Base-by-base conservation (phyloP, 2,113 vertebrate genomes). In the Amblyopsis rosae region DNA sequence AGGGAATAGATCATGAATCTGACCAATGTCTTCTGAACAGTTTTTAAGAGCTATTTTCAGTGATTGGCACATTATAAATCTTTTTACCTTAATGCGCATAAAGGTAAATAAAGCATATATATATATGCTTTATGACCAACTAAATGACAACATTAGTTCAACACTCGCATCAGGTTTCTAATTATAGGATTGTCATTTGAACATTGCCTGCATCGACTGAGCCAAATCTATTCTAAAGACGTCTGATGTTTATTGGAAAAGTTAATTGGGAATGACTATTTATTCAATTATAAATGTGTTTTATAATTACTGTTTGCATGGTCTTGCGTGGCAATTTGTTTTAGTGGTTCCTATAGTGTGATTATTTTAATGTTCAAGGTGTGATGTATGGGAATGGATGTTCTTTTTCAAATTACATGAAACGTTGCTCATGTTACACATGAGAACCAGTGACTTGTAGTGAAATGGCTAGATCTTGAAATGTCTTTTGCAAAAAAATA, bases 231-330 rank as follows among this genome's bases (percentile, higher is more conserved):
- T 80, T 82, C 62, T 67, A 73, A 69, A 76, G 60, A 81, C 69
- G 76, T 86, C 76, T 82, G 73, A 84, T 70, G 62, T 85, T 82
- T 86, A 84, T 81, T 71, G 79, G 82, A 59, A 57, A 77, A 4
- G 67, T 87, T 90, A 79, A 86, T 84, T 67, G 65, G 71, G 86
- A 75, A 87, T 75, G 33, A 67, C 74, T 81, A 84, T 90, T 86
- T 86, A 84, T 82, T 72, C 75, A 81, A 77, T 76, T 89, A 72
- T 82, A 79, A 82, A 77, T 87, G 83, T 79, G 48, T 89, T 91
- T 91, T 89, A 84, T 89, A 88, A 86, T 82, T 84, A 82, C 83
- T 90, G 89, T 93, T 90, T 93, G 92, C 93, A 93, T 93, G 92
- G 86, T 91, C 81, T 73, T 83, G 64, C 79, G 91, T 92, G 85